Conservation (phyloP, 2,888 invertebrate species). For the Drosophila suboccidentalis region DNA sequence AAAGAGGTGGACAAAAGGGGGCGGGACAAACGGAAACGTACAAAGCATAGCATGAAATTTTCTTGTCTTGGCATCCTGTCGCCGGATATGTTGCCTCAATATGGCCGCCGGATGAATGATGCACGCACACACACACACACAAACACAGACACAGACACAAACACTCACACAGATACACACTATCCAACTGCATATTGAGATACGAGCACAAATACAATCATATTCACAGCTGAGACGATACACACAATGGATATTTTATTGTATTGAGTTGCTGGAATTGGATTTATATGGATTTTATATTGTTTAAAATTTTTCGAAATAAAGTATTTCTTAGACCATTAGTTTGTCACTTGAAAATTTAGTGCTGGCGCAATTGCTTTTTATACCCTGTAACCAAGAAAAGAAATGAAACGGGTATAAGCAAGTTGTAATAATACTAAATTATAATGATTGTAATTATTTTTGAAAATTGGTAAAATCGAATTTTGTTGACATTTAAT, state of each 20-base stretch:
- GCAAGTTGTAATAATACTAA: background rate
- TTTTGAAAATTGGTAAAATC: background rate
- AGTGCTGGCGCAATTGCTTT: constrained; percentile 59
- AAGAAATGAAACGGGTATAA: background rate
- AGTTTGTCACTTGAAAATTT: constrained; percentile 80
- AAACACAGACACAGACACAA: constrained; percentile 45
- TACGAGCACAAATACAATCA: constrained; percentile 43
- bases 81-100: constrained; percentile 82
- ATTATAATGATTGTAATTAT: no score
- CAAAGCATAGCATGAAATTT: constrained; percentile 79
- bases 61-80: constrained; percentile 82
- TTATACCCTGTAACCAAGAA: constrained; percentile 22
- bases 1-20: background rate
- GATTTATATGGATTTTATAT: constrained; percentile 67
- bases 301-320: constrained; percentile 75
- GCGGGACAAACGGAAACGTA: constrained; percentile 66
- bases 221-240: constrained; percentile 44
- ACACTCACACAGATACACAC: constrained; percentile 11
- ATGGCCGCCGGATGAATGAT: constrained; percentile 82
- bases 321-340: constrained; percentile 80
- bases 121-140: constrained; percentile 57
- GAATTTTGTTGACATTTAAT: no score
- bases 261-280: constrained; percentile 67
- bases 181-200: constrained; percentile 32
- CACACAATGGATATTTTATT: constrained; percentile 74